Percentiles rank a stretch among this genome's conserved stretches.
Conservation (phyloP, 2,797 vertebrate genomes). For the Halcyon chelicuti region DNA sequence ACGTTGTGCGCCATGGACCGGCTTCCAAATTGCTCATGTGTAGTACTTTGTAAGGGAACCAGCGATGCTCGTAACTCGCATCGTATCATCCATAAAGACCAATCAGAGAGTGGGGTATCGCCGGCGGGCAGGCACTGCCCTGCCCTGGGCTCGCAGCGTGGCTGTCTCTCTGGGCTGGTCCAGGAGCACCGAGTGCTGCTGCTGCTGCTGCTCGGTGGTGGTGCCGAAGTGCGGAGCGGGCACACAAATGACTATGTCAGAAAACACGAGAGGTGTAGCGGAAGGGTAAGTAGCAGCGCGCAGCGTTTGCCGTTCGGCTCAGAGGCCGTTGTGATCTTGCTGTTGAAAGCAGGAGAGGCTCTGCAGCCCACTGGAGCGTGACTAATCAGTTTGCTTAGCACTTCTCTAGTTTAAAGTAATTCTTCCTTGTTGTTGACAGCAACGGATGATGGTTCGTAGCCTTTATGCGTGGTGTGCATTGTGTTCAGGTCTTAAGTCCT, state of each 20-base stretch:
- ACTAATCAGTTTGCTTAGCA: slow-evolving; percentile 62
- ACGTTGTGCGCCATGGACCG: rapidly evolving
- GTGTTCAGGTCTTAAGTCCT: background rate
- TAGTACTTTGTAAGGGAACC: background rate
- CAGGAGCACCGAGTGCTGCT: background rate
- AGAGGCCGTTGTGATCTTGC: background rate
- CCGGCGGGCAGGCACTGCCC: background rate
- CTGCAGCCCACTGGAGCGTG: slow-evolving; percentile 36
- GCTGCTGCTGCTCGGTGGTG: background rate
- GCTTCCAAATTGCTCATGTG: rapidly evolving
- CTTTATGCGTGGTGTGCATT: background rate
- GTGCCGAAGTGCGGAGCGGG: background rate
- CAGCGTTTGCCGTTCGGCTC: background rate
- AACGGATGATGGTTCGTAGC: background rate
- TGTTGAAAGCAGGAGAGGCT: background rate
- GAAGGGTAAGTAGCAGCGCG: background rate
- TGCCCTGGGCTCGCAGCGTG: background rate
- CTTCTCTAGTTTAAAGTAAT: background rate
- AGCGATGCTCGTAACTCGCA: background rate
- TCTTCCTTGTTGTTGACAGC: background rate
- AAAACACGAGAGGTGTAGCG: background rate
- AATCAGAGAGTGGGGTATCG: background rate
- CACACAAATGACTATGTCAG: slow-evolving; percentile 33
- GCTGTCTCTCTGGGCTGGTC: background rate
- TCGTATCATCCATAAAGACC: background rate